Percentiles rank a stretch among this genome's conserved stretches.
phyloP scores from a whole-genome alignment of 2,797 vertebrate genomes.

The Urosaurus nigricauda region DNA sequence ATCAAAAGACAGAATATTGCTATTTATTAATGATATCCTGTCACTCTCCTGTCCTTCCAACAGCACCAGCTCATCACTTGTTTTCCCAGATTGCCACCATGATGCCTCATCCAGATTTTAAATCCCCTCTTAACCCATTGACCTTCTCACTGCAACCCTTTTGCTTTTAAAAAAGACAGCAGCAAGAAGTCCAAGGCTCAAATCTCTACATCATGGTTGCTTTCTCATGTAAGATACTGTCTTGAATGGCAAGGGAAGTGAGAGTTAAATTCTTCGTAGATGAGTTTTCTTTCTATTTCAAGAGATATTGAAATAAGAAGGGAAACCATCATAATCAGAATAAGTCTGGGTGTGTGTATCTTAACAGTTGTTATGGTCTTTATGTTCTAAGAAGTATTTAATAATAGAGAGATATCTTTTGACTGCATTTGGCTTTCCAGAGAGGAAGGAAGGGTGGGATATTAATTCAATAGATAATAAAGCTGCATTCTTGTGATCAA shows the following conservation, averaged over 20 bases:
- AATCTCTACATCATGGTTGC: neutral
- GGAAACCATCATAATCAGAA: neutral
- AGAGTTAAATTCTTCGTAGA: neutral
- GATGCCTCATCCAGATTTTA: too few species aligned
- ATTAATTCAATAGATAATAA: neutral
- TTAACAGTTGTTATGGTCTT: neutral
- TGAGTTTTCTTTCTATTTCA: neutral
- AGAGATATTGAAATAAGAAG: neutral
- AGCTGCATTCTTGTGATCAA: neutral
- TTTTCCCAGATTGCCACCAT: too few species aligned
- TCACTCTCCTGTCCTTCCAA: too few species aligned
- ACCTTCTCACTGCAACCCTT: too few species aligned
- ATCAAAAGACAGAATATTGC: too few species aligned
- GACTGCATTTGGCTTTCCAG: neutral
- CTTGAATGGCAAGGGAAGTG: neutral
- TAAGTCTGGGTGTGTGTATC: neutral
- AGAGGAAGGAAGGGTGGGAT: neutral
- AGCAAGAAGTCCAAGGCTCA: too few species aligned
- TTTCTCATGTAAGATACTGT: neutral
- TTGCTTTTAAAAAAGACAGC: neutral
- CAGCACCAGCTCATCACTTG: too few species aligned
- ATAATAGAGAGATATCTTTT: neutral
- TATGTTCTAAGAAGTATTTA: neutral
- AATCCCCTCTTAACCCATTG: too few species aligned
- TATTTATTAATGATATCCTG: too few species aligned